phyloP scores from a whole-genome alignment of 2,888 invertebrate genomes.

The Xestia sexstrigata region DNA sequence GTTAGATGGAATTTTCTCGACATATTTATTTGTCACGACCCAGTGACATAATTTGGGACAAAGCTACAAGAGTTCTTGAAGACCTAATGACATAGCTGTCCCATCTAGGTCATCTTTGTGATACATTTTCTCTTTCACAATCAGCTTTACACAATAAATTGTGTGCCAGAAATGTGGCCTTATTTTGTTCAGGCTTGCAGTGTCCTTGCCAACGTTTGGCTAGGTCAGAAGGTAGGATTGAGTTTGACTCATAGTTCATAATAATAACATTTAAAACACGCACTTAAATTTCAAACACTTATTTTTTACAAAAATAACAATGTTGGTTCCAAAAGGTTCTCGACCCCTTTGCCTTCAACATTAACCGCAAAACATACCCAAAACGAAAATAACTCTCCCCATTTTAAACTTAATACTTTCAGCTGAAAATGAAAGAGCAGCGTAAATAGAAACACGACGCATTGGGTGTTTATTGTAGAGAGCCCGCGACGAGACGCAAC shows the following conservation, averaged over 20 bases:
- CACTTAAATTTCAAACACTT: constrained; percentile 9
- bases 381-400: constrained; percentile 23
- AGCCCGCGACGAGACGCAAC: constrained; percentile 69
- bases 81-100: constrained; percentile 48
- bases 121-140: constrained; percentile 35
- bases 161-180: constrained; percentile 24
- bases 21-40: constrained; percentile 55
- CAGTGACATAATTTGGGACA: constrained; percentile 49
- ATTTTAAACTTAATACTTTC: constrained; percentile 23
- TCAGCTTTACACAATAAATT: constrained; percentile 21
- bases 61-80: constrained; percentile 45
- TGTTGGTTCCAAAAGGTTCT: constrained; percentile 10
- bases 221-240: constrained; percentile 28
- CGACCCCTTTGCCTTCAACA: constrained; percentile 10
- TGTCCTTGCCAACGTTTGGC: constrained; percentile 31
- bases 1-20: constrained; percentile 19
- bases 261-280: not conserved
- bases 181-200: constrained; percentile 14
- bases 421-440: constrained; percentile 32
- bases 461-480: constrained; percentile 42
- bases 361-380: constrained; percentile 13
- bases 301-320: not conserved
- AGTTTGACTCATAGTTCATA: not conserved
- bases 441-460: constrained; percentile 32
- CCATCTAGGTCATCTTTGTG: constrained; percentile 42